Conservation (phyloP, 2,888 invertebrate species). For the Panzeria rudis region DNA sequence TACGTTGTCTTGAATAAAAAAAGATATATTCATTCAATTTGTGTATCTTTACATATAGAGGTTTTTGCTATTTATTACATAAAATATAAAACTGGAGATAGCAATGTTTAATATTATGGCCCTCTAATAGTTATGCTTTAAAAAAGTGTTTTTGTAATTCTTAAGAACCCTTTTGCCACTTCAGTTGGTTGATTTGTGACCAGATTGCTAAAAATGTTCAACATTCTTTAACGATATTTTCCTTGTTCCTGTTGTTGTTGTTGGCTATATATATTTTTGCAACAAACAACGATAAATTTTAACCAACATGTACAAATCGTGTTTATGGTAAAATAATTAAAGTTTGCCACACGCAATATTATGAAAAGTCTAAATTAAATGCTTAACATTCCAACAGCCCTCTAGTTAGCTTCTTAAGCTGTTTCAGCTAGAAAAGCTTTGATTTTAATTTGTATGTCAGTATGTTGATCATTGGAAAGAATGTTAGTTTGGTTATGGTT, state of each 20-base stretch:
- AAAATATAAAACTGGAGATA: no score
- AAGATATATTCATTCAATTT: no score
- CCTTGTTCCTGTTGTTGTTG: slow-evolving; percentile 70
- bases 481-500: neutral
- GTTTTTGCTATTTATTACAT: no score
- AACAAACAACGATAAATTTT: slow-evolving; percentile 54
- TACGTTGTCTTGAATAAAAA: no score
- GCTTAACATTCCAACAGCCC: slow-evolving; percentile 29
- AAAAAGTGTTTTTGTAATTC: neutral
- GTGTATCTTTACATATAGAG: no score
- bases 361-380: slow-evolving; percentile 29
- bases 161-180: slow-evolving; percentile 27
- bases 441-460: slow-evolving; percentile 18
- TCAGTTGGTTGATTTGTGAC: slow-evolving; percentile 56
- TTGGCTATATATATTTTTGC: slow-evolving; percentile 12
- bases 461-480: neutral
- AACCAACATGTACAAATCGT: slow-evolving; percentile 62
- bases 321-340: slow-evolving; percentile 61
- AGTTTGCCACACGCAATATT: slow-evolving; percentile 59
- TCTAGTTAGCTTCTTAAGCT: neutral
- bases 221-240: slow-evolving; percentile 44
- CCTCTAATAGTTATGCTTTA: no score
- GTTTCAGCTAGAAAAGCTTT: neutral
- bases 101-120: no score
- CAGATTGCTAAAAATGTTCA: slow-evolving; percentile 61